Evolutionary conservation across 2,113 vertebrate species (phyloP), one percentile per base, ranked within the genome.

Genomic region (Typhlomys cinereus): DNA sequence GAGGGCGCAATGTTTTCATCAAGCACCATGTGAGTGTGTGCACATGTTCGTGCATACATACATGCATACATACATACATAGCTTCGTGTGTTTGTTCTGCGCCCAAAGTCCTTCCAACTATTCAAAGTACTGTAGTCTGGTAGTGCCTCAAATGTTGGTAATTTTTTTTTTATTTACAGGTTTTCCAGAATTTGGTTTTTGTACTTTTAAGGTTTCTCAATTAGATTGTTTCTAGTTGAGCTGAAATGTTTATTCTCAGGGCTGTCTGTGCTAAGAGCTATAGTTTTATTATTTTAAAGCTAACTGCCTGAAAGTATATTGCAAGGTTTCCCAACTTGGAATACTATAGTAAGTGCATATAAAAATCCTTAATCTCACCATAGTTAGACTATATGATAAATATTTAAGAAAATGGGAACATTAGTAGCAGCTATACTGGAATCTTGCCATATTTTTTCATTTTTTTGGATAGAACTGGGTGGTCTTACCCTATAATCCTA

Each of bases 211-310:
- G 93, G 94, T 90, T 97, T 97, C 97, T 97, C 97, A 97, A 97
- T 97, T 97, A 95, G 95, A 96, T 97, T 98, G 94, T 97, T 97
- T 96, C 97, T 98, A 97, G 97, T 97, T 98, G 97, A 97, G 96
- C 97, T 97, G 92, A 97, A 95, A 96, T 97, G 96, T 96, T 96
- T 96, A 97, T 98, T 98, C 98, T 98, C 98, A 98, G 98, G 98
- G 97, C 97, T 98, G 97, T 90, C 98, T 97, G 96, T 96, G 97
- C 96, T 97, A 97, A 97, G 87, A 97, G 96, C 95, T 97, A 96
- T 97, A 95, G 94, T 97, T 91, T 97, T 86, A 85, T 97, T 97
- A 95, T 97, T 97, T 98, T 96, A 95, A 97, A 23, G 89, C 69
- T 95, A 97, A 95, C 95, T 96, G 96, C 95, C 96, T 97, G 86